phyloP scores from a whole-genome alignment of 2,888 invertebrate species.

The Rapana venosa region DNA sequence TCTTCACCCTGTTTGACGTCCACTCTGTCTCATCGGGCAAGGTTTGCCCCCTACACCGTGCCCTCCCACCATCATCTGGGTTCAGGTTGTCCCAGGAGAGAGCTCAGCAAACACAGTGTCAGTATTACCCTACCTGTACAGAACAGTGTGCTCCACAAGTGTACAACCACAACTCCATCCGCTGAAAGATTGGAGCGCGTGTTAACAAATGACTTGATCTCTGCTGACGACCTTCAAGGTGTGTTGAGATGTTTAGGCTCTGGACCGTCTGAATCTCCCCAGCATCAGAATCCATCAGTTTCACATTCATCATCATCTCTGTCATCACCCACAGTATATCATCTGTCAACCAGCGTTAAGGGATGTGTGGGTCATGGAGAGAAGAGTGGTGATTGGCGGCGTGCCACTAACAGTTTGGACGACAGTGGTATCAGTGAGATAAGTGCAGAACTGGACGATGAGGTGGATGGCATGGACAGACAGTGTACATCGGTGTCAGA shows the following conservation, averaged over 20 bases:
- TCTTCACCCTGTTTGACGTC: not conserved
- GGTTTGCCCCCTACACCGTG: slow-evolving; percentile 19
- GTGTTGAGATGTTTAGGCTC: slow-evolving; percentile 11
- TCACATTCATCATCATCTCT: not conserved
- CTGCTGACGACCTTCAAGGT: slow-evolving; percentile 13
- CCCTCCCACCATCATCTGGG: not conserved
- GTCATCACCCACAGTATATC: not conserved
- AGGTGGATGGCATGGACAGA: slow-evolving; percentile 4
- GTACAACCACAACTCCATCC: not conserved
- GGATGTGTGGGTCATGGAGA: not conserved
- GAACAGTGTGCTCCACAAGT: not conserved
- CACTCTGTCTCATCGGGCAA: not conserved
- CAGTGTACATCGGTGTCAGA: not conserved
- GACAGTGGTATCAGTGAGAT: slow-evolving; percentile 24
- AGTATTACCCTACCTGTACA: not conserved
- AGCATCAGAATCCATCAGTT: not conserved
- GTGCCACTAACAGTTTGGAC: not conserved
- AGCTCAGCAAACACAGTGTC: not conserved
- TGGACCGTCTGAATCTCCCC: not conserved
- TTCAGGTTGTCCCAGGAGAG: not conserved
- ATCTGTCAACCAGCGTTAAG: not conserved
- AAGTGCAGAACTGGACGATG: not conserved
- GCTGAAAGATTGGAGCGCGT: not conserved
- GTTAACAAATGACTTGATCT: slow-evolving; percentile 1
- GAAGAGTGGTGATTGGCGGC: not conserved